These are phyloP conservation scores for Lasioglossum lativentre DNA, from an alignment of 2,888 invertebrate genomes.

Conservation along the genomic window DNA sequence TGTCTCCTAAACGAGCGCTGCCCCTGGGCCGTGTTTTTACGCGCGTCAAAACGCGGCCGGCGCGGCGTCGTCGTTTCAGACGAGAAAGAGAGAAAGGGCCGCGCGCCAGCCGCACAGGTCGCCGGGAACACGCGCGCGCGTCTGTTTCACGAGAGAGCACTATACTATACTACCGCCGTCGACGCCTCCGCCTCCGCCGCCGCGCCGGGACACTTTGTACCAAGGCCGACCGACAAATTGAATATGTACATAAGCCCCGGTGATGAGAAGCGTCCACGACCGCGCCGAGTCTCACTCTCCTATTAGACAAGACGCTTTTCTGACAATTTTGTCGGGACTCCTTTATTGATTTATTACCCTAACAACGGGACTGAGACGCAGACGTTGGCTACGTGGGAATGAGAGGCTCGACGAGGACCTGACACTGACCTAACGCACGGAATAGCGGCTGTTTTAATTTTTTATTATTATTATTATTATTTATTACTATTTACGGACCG, in stretches of 20 bases:
- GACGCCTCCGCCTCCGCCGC: too few species aligned
- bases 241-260: constrained; percentile 13
- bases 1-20: constrained; percentile 13
- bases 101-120: neutral
- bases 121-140: neutral
- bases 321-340: neutral
- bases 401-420: neutral
- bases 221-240: constrained; percentile 13
- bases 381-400: neutral
- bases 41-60: neutral
- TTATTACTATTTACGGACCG: too few species aligned
- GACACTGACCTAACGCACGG: neutral
- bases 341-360: neutral
- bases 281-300: neutral
- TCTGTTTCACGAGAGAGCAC: neutral
- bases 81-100: neutral
- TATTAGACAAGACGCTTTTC: neutral
- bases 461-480: too few species aligned
- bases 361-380: neutral
- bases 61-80: neutral
- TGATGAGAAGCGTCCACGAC: constrained; percentile 4
- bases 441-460: neutral
- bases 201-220: constrained; percentile 8
- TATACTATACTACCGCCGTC: neutral
- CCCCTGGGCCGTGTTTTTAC: constrained; percentile 16